These are phyloP conservation scores for Dolomedes plantarius DNA, from an alignment of 2,888 invertebrate species.

Conservation along the genomic window DNA sequence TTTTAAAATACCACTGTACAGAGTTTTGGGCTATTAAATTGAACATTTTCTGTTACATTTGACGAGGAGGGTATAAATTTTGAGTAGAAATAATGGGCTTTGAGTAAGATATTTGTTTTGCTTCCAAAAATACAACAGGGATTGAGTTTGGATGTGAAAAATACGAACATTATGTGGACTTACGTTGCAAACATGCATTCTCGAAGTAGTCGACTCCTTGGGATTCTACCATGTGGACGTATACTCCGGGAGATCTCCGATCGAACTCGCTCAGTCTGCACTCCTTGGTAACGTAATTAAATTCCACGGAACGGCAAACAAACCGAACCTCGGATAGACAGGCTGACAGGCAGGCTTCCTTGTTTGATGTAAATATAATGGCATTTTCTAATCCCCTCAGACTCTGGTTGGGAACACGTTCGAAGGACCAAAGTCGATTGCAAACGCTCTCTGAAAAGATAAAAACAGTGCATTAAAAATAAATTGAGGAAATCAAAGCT, in stretches of 20 bases:
- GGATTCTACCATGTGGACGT: slow-evolving; percentile 91
- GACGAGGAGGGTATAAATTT: too few relatives aligned
- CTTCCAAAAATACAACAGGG: too few relatives aligned
- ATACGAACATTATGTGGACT: too few relatives aligned
- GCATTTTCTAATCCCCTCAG: slow-evolving; percentile 93
- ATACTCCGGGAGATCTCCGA: slow-evolving; percentile 89
- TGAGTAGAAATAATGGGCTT: too few relatives aligned
- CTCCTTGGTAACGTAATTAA: slow-evolving; percentile 93
- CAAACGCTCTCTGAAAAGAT: slow-evolving; percentile 89
- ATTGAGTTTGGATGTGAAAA: too few relatives aligned
- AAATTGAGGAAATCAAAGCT: too few relatives aligned
- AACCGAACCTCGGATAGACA: slow-evolving; percentile 95
- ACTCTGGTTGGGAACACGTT: slow-evolving; percentile 93
- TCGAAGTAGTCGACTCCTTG: slow-evolving; percentile 90
- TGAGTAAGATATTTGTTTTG: too few relatives aligned
- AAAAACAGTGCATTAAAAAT: neutral
- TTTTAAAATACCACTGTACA: too few relatives aligned
- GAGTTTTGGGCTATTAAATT: too few relatives aligned
- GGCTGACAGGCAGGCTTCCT: slow-evolving; percentile 93
- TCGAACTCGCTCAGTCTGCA: slow-evolving; percentile 94
- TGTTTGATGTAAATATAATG: slow-evolving; percentile 93
- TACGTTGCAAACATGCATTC: slow-evolving; percentile 91
- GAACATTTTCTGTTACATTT: too few relatives aligned
- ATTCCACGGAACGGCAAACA: slow-evolving; percentile 92
- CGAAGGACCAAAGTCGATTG: slow-evolving; percentile 93